Evolutionary conservation across 2,113 vertebrate genomes (phyloP).

Genomic region (Coptodon rendalli): DNA sequence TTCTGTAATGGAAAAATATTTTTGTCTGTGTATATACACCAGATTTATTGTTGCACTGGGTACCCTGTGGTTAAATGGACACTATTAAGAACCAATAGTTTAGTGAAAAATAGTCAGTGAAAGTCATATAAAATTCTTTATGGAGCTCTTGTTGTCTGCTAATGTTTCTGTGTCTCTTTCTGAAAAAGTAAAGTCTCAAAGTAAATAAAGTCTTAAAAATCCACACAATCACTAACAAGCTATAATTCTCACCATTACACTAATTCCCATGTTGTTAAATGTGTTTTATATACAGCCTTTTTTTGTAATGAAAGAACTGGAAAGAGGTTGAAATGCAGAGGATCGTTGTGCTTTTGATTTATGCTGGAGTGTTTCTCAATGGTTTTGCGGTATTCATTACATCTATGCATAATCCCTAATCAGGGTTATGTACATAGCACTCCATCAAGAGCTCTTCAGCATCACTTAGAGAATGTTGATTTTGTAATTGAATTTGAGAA

Average conservation of each 20-base stretch:
- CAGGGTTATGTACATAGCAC: slow-evolving; percentile 43
- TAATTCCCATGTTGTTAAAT: slow-evolving; percentile 24
- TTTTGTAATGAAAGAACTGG: background rate
- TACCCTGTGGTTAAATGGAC: background rate
- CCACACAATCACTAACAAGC: background rate
- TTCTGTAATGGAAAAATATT: background rate
- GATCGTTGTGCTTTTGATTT: slow-evolving; percentile 22
- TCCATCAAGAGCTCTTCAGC: slow-evolving; percentile 46
- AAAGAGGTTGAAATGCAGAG: slow-evolving; percentile 17
- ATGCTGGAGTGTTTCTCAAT: slow-evolving; percentile 41
- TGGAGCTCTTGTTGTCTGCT: background rate
- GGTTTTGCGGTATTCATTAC: slow-evolving; percentile 26
- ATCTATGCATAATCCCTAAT: slow-evolving; percentile 48
- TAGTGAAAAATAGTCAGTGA: background rate
- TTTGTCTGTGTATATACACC: background rate
- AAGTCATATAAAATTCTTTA: background rate
- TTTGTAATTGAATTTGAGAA: slow-evolving; percentile 52
- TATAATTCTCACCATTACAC: background rate
- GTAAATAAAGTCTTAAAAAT: slow-evolving; percentile 6
- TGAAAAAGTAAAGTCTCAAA: background rate
- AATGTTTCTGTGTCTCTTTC: background rate
- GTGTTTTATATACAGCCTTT: slow-evolving; percentile 5
- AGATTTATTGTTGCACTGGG: background rate
- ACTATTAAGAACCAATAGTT: background rate
- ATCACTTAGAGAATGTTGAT: slow-evolving; percentile 49